These are phyloP conservation scores for Nycticebus coucang DNA, from an alignment of 2,113 vertebrate genomes.

Conservation along the genomic window DNA sequence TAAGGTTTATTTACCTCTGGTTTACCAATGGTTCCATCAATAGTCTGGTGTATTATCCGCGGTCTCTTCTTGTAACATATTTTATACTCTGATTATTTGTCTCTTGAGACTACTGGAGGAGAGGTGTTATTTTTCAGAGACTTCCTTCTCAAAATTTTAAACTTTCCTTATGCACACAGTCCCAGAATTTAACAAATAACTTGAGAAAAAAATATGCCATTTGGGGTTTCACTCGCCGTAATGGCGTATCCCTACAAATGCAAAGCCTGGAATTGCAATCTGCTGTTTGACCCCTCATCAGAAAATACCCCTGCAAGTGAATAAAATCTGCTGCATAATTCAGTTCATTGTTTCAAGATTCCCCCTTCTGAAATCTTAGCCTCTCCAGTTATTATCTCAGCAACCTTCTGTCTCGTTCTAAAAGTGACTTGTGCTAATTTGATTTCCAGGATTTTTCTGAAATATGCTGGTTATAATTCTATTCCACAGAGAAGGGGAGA, in stretches of 20 bases:
- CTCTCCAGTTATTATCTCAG: background rate
- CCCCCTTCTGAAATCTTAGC: background rate
- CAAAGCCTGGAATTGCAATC: background rate
- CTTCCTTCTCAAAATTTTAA: background rate
- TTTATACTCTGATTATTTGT: background rate
- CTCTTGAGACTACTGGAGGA: background rate
- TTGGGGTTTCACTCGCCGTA: background rate
- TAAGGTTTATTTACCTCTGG: rapidly evolving
- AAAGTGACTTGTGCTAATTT: background rate
- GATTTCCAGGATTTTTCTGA: background rate
- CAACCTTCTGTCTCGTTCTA: background rate
- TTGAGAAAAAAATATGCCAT: background rate
- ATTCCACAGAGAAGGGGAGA: background rate
- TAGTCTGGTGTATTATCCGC: background rate
- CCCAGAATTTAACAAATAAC: background rate
- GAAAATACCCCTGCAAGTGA: background rate
- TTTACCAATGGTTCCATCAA: background rate
- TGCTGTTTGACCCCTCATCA: background rate
- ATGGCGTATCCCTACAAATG: background rate
- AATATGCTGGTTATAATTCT: background rate
- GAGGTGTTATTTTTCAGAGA: background rate
- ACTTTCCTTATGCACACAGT: background rate
- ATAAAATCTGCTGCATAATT: background rate
- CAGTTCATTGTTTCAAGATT: background rate
- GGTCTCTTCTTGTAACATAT: background rate